phyloP scores from a whole-genome alignment of 2,888 invertebrate genomes.

The Cetonia aurata region DNA sequence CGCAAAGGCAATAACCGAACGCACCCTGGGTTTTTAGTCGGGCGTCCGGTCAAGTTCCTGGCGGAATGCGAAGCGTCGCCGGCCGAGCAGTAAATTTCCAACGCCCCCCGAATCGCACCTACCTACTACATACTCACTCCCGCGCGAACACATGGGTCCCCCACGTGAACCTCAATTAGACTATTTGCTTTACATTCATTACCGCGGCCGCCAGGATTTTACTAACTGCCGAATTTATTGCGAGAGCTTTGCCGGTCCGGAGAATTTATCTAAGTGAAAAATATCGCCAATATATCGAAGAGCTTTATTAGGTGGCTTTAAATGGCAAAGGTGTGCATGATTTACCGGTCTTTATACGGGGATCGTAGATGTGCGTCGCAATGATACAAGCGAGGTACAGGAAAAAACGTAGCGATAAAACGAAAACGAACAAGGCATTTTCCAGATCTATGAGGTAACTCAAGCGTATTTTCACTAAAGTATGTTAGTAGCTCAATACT shows the following conservation, averaged over 20 bases:
- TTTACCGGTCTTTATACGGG: constrained; percentile 54
- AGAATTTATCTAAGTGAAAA: constrained; percentile 64
- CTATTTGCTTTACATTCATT: constrained; percentile 66
- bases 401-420: not conserved
- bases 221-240: constrained; percentile 66
- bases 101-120: constrained; percentile 44
- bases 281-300: constrained; percentile 61
- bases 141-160: constrained; percentile 62
- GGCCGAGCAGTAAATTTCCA: constrained; percentile 58
- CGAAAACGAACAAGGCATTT: too few species aligned
- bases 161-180: constrained; percentile 65
- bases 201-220: constrained; percentile 64
- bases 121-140: constrained; percentile 12
- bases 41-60: constrained; percentile 49
- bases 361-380: not conserved
- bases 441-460: too few species aligned
- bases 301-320: constrained; percentile 54
- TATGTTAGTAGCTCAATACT: not conserved
- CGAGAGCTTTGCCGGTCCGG: constrained; percentile 63
- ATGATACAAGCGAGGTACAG: constrained; percentile 7
- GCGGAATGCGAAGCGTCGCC: constrained; percentile 55
- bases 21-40: constrained; percentile 45
- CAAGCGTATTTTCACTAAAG: not conserved
- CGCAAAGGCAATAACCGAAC: constrained; percentile 32
- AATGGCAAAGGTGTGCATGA: constrained; percentile 50